Evolutionary conservation across 2,113 vertebrate species (phyloP).

Genomic region (Mustelus asterias): DNA sequence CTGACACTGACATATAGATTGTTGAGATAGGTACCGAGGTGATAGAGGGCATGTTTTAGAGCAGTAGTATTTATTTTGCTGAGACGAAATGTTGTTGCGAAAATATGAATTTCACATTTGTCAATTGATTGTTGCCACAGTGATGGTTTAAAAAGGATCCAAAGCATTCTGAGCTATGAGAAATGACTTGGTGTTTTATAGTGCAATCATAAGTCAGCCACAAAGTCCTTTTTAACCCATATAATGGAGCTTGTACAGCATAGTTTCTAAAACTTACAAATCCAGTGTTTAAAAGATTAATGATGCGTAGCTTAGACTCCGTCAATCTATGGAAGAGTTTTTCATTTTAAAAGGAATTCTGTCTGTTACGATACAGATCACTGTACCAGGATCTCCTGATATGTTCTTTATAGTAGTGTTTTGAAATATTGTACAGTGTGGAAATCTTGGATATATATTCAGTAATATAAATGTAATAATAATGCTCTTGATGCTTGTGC

Average conservation of each 20-base stretch:
- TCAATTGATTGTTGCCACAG: background rate
- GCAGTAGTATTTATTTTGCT: background rate
- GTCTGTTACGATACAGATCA: conserved; percentile 4
- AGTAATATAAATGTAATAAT: conserved; percentile 11
- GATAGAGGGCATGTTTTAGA: background rate
- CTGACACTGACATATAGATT: background rate
- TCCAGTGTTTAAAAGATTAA: background rate
- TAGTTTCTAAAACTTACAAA: background rate
- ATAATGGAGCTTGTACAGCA: background rate
- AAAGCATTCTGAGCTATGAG: background rate
- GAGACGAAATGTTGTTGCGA: background rate
- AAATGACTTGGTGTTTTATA: background rate
- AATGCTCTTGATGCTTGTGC: background rate
- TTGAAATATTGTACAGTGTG: conserved; percentile 13
- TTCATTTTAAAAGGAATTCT: background rate
- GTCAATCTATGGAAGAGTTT: background rate
- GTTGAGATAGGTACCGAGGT: background rate
- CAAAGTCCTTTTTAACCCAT: background rate
- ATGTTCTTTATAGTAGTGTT: conserved; percentile 18
- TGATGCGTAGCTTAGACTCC: background rate
- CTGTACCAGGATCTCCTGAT: background rate
- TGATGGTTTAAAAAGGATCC: background rate
- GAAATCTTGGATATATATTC: conserved; percentile 32
- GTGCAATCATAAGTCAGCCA: background rate
- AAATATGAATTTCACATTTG: background rate